phyloP scores from a whole-genome alignment of 1,140 invertebrate species.

The Leptoteleia sp. region DNA sequence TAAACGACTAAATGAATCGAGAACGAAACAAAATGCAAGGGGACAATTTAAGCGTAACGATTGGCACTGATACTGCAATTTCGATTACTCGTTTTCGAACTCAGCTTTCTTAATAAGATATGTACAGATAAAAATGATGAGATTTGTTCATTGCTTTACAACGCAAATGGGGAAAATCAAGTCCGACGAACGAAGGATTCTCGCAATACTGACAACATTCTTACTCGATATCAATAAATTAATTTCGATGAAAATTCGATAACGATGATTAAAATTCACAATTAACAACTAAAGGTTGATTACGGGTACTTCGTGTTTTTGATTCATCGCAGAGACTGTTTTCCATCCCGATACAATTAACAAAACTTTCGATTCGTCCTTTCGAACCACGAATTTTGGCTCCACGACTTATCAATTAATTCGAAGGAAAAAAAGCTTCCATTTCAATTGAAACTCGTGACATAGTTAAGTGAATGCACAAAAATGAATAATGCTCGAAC shows the following conservation, averaged over 20 bases:
- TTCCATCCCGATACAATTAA: neutral
- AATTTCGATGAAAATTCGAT: slow-evolving; percentile 8
- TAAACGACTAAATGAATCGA: slow-evolving; percentile 27
- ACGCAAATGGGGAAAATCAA: slow-evolving; percentile 7
- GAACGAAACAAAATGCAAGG: slow-evolving; percentile 23
- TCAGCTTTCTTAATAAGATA: slow-evolving; percentile 25
- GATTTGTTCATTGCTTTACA: slow-evolving; percentile 25
- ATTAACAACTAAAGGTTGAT: neutral
- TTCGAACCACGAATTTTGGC: neutral
- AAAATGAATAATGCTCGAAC: neutral
- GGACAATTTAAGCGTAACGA: slow-evolving; percentile 27
- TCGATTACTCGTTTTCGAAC: slow-evolving; percentile 36
- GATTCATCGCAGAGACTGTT: slow-evolving; percentile 8
- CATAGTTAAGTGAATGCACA: slow-evolving; percentile 26
- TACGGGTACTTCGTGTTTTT: too few relatives aligned
- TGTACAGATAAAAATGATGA: slow-evolving; percentile 29
- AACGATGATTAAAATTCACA: neutral
- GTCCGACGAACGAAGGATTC: slow-evolving; percentile 18
- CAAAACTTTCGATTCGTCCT: neutral
- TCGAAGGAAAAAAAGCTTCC: slow-evolving; percentile 4
- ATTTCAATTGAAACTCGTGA: neutral
- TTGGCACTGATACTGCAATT: slow-evolving; percentile 54
- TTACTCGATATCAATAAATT: slow-evolving; percentile 6
- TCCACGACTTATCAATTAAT: slow-evolving; percentile 22
- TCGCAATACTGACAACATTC: slow-evolving; percentile 22